Percentiles rank a stretch among this genome's conserved stretches.
Conservation (phyloP, 1,140 invertebrate species). For the Hirudo medicinalis region DNA sequence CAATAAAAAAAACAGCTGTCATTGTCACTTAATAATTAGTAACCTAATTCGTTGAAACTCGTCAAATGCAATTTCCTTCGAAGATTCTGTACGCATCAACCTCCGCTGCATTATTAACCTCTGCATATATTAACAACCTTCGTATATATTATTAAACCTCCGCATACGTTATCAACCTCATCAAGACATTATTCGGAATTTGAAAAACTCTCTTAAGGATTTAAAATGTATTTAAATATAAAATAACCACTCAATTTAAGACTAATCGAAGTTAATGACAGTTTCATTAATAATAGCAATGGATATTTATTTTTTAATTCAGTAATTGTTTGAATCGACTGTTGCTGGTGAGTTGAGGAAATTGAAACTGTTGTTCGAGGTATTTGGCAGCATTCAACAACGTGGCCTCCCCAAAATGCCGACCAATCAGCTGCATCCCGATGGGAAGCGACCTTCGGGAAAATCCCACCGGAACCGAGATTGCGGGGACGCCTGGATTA, state of each 20-base stretch:
- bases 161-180: too few species aligned
- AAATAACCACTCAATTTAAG: background rate
- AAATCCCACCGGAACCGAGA: constrained; percentile 69
- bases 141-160: too few species aligned
- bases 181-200: background rate
- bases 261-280: background rate
- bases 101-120: too few species aligned
- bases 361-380: constrained; percentile 53
- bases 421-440: constrained; percentile 81
- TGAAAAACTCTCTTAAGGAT: background rate
- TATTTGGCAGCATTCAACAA: constrained; percentile 67
- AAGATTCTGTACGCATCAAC: too few species aligned
- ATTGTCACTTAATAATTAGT: too few species aligned
- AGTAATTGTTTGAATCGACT: constrained; percentile 21
- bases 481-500: constrained; percentile 64
- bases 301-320: background rate
- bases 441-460: constrained; percentile 67
- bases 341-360: constrained; percentile 29
- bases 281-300: background rate
- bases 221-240: background rate
- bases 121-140: too few species aligned
- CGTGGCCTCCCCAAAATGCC: constrained; percentile 58
- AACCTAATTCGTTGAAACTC: too few species aligned
- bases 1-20: too few species aligned
- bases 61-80: too few species aligned